Percentiles rank a stretch among this genome's conserved stretches.
These are phyloP conservation scores for Premnoplex brunnescens DNA, from an alignment of 2,797 vertebrate genomes.

Conservation along the genomic window DNA sequence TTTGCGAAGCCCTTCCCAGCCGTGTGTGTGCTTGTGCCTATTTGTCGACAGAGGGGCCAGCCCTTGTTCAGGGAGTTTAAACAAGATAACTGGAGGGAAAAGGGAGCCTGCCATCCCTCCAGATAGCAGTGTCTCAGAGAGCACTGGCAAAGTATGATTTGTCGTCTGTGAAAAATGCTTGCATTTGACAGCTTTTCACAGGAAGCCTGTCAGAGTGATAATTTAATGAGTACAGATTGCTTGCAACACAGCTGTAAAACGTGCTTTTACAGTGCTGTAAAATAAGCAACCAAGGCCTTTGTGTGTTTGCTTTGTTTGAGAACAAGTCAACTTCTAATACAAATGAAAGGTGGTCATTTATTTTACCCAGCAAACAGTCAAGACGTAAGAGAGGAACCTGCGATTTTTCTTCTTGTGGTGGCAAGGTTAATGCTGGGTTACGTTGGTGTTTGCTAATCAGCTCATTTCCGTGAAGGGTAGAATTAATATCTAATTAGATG, in stretches of 20 bases:
- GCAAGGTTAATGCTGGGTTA: conserved; percentile 71
- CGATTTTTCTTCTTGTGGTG: conserved; percentile 54
- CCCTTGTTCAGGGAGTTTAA: background rate
- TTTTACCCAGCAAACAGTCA: conserved; percentile 67
- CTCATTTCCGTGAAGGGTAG: conserved; percentile 24
- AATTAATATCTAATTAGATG: conserved; percentile 54
- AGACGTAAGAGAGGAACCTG: conserved; percentile 50
- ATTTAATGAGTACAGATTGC: conserved; percentile 71
- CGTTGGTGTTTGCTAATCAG: conserved; percentile 63
- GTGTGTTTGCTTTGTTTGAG: conserved; percentile 74
- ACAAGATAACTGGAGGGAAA: background rate
- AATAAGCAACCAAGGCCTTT: conserved; percentile 69
- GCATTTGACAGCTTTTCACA: conserved; percentile 54
- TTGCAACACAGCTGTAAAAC: conserved; percentile 70
- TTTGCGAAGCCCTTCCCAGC: background rate
- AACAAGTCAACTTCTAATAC: conserved; percentile 65
- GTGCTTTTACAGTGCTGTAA: conserved; percentile 71
- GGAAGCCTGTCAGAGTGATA: conserved; percentile 68
- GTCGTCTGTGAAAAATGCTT: conserved; percentile 51
- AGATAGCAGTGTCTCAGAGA: background rate
- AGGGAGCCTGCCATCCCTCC: background rate
- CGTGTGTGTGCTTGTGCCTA: background rate
- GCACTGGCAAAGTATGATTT: conserved; percentile 42
- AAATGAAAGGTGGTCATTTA: conserved; percentile 75
- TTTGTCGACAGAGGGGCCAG: background rate